Evolutionary conservation across 2,113 vertebrate genomes (phyloP).

Genomic region (Laticauda colubrina): DNA sequence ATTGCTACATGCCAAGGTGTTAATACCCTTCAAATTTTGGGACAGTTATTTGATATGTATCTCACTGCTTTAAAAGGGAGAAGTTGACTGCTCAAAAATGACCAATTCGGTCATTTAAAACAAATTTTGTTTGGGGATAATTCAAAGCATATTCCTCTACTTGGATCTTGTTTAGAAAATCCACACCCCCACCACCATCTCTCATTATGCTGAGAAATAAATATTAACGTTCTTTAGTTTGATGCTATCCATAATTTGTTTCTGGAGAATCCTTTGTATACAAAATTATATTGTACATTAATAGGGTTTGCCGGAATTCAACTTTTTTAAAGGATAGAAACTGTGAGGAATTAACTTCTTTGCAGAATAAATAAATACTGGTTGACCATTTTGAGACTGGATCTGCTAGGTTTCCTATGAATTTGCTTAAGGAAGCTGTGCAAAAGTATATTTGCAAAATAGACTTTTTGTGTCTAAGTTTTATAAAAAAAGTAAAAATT

Average conservation of each 20-base stretch:
- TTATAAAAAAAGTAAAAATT: not conserved
- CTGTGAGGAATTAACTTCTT: not conserved
- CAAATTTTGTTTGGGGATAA: not conserved
- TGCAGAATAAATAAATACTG: not conserved
- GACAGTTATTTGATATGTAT: too few relatives aligned
- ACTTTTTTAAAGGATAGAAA: not conserved
- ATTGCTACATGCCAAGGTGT: too few relatives aligned
- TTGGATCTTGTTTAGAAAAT: not conserved
- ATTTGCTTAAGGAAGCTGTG: not conserved
- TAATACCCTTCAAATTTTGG: too few relatives aligned
- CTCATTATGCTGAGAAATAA: not conserved
- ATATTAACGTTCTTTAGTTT: not conserved
- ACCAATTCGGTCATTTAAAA: not conserved
- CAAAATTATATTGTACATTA: not conserved
- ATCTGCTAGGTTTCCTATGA: not conserved
- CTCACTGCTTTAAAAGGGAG: not conserved
- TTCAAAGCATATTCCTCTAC: not conserved
- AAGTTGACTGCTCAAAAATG: not conserved
- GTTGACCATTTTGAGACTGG: not conserved
- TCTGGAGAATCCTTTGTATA: not conserved
- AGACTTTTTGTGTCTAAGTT: not conserved
- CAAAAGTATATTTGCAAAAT: not conserved
- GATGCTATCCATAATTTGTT: not conserved
- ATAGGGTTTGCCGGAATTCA: not conserved
- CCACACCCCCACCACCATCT: not conserved